Base-by-base conservation (phyloP, 2,113 vertebrate species). In the Percopsis transmontana region DNA sequence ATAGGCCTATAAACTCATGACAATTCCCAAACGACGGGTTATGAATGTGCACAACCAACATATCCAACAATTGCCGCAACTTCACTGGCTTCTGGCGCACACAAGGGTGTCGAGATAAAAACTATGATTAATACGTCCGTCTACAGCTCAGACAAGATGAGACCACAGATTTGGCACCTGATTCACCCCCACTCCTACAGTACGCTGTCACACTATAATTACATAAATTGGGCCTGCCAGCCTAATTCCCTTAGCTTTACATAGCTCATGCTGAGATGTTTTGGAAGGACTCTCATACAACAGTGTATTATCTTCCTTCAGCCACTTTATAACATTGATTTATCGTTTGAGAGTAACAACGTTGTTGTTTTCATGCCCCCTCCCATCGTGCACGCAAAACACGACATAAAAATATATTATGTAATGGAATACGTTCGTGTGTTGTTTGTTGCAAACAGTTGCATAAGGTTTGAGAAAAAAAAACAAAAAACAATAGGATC, bases 401-500 rank as follows among this genome's bases (percentile, higher is more conserved):
- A 33, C 27, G 5, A 27, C 27, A 33, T n/a, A n/a, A n/a, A n/a
- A n/a, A 33, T 33, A 33, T 56, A 58, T 0, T 40, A n/a, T 48
- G 45, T 16, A 45, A 16, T 45, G 15, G 8, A n/a, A 24, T 33
- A 56, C 53, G 13, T 56, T 56, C 41, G 67, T 52, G 2, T 79
- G 68, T 61, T 33, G 5, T 50, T 76, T n/a, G 24, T 48, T 66
- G 61, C 61, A 7, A 39, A 62, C 66, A 66, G 76, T 68, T 72
- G 48, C 59, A 52, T 13, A 38, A 50, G 57, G 67, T 60, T 62
- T 51, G 27, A 72, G 55, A 48, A 12, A n/a, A n/a, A n/a, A n/a
- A n/a, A n/a, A n/a, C n/a, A n/a, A n/a, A n/a, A 0, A 60, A 72
- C 68, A 58, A 60, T 76, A 76, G 51, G 62, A 81, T 83, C 74